Evolutionary conservation across 2,888 invertebrate genomes (phyloP).

Genomic region (Watsonalla cultraria): DNA sequence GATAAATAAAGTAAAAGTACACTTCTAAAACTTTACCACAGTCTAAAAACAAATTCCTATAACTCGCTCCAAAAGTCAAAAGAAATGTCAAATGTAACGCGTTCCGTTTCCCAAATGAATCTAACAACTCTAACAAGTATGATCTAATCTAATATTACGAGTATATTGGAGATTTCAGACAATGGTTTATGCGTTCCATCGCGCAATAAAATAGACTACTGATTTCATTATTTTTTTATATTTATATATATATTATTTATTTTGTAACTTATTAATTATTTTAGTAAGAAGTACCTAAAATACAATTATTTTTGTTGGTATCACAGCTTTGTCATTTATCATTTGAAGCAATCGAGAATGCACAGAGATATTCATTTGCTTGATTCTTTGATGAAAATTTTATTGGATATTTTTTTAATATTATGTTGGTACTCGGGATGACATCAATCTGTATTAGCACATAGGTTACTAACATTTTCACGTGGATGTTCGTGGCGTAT

Average conservation of each 20-base stretch:
- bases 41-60: too few species aligned
- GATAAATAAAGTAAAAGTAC: too few species aligned
- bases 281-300: not conserved
- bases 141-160: not conserved
- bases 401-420: too few species aligned
- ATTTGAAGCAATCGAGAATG: too few species aligned
- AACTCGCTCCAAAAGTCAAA: not conserved
- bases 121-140: not conserved
- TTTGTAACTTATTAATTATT: not conserved
- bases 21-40: too few species aligned
- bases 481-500: slow-evolving; percentile 18
- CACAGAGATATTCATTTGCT: too few species aligned
- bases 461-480: slow-evolving; percentile 10
- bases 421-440: too few species aligned
- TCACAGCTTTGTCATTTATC: not conserved
- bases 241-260: not conserved
- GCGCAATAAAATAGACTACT: too few species aligned
- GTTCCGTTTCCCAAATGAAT: not conserved
- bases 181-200: too few species aligned
- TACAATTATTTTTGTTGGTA: not conserved
- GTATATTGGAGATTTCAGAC: too few species aligned
- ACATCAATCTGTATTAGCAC: too few species aligned
- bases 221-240: not conserved
- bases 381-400: too few species aligned
- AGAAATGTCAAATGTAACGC: not conserved